Percentiles rank a stretch among this genome's conserved stretches.
phyloP scores from a whole-genome alignment of 1,140 invertebrate genomes.

The Drosophila lacertosa region DNA sequence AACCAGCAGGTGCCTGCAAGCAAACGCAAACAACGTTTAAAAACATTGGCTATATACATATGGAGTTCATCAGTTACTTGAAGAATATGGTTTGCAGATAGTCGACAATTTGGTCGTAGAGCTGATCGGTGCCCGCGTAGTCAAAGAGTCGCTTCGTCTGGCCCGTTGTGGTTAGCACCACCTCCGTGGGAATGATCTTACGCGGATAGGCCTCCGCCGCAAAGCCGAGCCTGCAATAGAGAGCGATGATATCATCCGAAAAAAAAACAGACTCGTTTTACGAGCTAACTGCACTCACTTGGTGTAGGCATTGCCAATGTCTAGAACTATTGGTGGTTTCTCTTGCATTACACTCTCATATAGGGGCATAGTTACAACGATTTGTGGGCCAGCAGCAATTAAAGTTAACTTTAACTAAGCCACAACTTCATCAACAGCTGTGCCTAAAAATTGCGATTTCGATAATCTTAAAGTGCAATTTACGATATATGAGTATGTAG shows the following conservation, averaged over 20 bases:
- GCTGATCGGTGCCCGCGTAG: conserved; percentile 89
- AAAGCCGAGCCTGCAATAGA: conserved; percentile 92
- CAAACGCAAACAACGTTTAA: conserved; percentile 22
- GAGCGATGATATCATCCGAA: conserved; percentile 59
- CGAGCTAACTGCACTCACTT: conserved; percentile 93
- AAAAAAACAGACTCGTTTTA: neutral
- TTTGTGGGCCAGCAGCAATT: neutral
- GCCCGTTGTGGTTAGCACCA: conserved; percentile 88
- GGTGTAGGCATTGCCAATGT: conserved; percentile 96
- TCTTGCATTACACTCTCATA: conserved; percentile 93
- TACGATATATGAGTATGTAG: neutral
- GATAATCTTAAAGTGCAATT: neutral
- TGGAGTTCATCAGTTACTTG: conserved; percentile 86
- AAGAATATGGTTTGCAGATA: conserved; percentile 96
- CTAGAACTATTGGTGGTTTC: conserved; percentile 94
- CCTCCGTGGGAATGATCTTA: conserved; percentile 92
- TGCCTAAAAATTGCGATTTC: neutral
- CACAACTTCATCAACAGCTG: conserved; percentile 8
- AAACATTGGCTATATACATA: neutral
- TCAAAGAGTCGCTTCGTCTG: conserved; percentile 88
- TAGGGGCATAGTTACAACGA: conserved; percentile 85
- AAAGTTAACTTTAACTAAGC: conserved; percentile 1
- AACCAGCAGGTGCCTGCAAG: conserved; percentile 91
- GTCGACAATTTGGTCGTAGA: conserved; percentile 94
- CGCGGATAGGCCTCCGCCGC: conserved; percentile 94